Evolutionary conservation across 2,113 vertebrate species (phyloP), one percentile per base, ranked within the genome.

Genomic region (Percopsis transmontana): DNA sequence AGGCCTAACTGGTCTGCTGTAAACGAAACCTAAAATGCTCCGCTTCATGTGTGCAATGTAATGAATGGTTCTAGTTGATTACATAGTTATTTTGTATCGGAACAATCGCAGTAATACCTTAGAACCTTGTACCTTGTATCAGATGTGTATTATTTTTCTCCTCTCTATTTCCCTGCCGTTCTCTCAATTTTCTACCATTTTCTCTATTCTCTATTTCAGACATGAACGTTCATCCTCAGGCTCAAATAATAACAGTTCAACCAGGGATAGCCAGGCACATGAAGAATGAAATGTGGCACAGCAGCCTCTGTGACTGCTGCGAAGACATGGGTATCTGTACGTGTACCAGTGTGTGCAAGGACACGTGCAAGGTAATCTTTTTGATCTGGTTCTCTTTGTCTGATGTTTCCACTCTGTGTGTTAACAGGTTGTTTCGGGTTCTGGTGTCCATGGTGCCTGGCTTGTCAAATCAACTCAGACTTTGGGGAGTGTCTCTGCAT

Each of bases 401-500:
- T 72, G 42, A 47, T 9, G 53, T 0, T 57, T 33, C 24, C 2
- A 40, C 6, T 48, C 13, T 50, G 18, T n/a, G 24, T 66, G 21
- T 16, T 40, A 5, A 20, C 60, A 89, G 87, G 88, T 39, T 90
- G 88, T 56, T 77, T 72, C 51, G 88, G 82, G 1, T 71, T 83
- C 1, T 90, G 84, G 80, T 89, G 82, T 27, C 64, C 82, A 7
- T 84, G 69, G 0, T 85, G 80, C 24, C 70, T 88, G 59, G 76
- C 77, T 65, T 90, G 87, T 45, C 69, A 58, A n/a, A 82, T 85
- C 16, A 67, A 58, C 23, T 53, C 77, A 48, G 66, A 85, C 2
- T 84, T 85, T 47, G 85, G 84, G 33, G 88, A 90, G 59, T 84
- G 87, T 15, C 45, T 86, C 47, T 90, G 88, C 42, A 82, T 90